Base-by-base conservation (phyloP, 2,113 vertebrate genomes). In the Tychaedon coryphoeus region DNA sequence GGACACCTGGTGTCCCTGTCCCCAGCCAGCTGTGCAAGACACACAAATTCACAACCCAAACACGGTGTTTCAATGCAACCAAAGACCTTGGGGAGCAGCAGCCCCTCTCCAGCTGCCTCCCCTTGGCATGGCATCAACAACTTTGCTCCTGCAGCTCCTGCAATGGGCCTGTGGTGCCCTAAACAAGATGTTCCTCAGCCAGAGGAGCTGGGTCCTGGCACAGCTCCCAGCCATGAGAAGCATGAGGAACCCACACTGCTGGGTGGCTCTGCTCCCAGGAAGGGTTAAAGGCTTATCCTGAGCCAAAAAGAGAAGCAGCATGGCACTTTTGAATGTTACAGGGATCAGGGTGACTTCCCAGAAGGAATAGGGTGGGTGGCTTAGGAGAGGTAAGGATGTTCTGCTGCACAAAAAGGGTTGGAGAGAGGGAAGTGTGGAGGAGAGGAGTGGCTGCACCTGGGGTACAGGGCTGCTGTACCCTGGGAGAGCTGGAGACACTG, bases 401-500 rank as follows among this genome's bases (percentile, higher is more conserved):
- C 31, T 54, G 18, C 38, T 20, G 23, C 53, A 25, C 19, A 19
- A 14, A 22, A 79, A 45, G 2, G 5, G 8, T 11, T 61, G 83
- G 29, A 73, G 40, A 38, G 19, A 57, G n/a, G 8, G 12, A 38
- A 36, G 7, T 1, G 7, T 8, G n/a, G 36, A 62, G 1, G 1
- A 19, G 29, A 24, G 1, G 19, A 8, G 42, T 29, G 66, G 25
- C 24, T 72, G 43, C 9, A 28, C 17, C 26, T 3, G 0, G 6
- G 22, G 29, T 34, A 58, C 1, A 16, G 6, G 29, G 33, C 34
- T 88, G 38, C 22, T 4, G 0, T 22, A 29, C 18, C 56, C 60
- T n/a, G 19, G 40, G 17, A 1, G 2, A 33, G 45, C 22, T 23
- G 5, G 1, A 45, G 69, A n/a, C 0, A 0, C 47, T 28, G 29